A percentile compares a stretch with the other conserved stretches of the same genome.
phyloP scores from a whole-genome alignment of 92 coral and sea anemone species.

The Umimayanthus chanpuru region DNA sequence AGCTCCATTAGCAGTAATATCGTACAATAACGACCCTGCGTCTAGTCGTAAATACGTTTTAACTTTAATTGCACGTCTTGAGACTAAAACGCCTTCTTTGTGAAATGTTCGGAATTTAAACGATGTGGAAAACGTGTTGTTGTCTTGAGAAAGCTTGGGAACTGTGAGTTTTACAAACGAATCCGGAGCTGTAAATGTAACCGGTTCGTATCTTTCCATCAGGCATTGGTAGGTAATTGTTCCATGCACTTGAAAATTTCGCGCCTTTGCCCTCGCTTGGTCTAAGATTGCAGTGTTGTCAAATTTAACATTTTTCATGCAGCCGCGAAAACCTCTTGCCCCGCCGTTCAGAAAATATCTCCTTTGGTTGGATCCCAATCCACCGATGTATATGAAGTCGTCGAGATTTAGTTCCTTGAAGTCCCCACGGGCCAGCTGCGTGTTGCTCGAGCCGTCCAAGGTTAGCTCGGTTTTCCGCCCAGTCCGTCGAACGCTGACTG shows the following conservation, averaged over 20 bases:
- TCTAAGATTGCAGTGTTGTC: conserved; percentile 55
- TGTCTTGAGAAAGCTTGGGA: conserved; percentile 68
- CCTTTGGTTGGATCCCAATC: conserved; percentile 48
- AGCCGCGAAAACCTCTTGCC: conserved; percentile 70
- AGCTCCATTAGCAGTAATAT: conserved; percentile 60
- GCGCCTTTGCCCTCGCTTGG: conserved; percentile 44
- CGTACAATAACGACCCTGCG: conserved; percentile 68
- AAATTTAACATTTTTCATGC: conserved; percentile 69
- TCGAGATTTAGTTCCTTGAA: conserved; percentile 62
- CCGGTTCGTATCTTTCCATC: conserved; percentile 64
- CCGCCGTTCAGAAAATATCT: conserved; percentile 15
- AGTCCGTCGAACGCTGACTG: conserved; percentile 59
- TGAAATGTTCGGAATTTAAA: conserved; percentile 86
- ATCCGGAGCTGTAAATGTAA: conserved; percentile 64
- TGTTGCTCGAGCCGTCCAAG: conserved; percentile 47
- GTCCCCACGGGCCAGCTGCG: conserved; percentile 44
- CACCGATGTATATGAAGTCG: conserved; percentile 72
- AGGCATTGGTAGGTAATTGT: conserved; percentile 63
- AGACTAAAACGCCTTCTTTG: conserved; percentile 72
- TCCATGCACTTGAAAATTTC: conserved; percentile 49
- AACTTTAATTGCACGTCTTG: conserved; percentile 69
- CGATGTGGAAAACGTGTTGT: conserved; percentile 73
- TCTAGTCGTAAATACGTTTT: conserved; percentile 67
- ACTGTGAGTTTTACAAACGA: conserved; percentile 65
- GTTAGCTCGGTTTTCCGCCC: conserved; percentile 50